Base-by-base conservation (phyloP, 2,113 vertebrate genomes). In the Alouatta palliata region DNA sequence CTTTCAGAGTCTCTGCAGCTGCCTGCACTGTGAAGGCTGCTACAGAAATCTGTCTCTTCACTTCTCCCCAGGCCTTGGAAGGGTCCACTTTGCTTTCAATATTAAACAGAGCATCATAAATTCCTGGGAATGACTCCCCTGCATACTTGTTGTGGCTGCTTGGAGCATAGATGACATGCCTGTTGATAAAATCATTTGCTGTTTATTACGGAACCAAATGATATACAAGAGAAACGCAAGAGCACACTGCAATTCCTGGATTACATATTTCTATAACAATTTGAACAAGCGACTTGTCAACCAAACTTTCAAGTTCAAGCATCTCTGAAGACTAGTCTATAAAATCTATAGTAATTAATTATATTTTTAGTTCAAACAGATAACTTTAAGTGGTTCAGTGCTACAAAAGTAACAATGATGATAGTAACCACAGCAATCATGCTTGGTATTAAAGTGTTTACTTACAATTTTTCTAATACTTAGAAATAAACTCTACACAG, bases 111-210 rank as follows among this genome's bases (percentile, higher is more conserved):
- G 99, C 99, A 84, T 99, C 99, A 0, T 99, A 99, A 97, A 99
- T 99, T 76, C 99, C 99, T 0, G 99, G 99, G 96, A 99, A 99
- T 21, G 99, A 99, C 96, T 99, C 99, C 0, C 99, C 99, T 1
- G 99, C 99, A 0, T 99, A 99, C 96, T 99, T 99, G 97, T 99
- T 99, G 96, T 99, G 99, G 88, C 99, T 99, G 98, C 99, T 99
- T 56, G 99, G 99, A 92, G 99, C 99, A 83, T 99, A 99, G 92
- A 99, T 98, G 20, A 99, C 27, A 6, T 99, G 99, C 91, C 99
- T 99, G 97, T 90, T 45, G 91, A 70, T 84, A 94, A 91, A 90
- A 95, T 8, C 56, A 11, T 93, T 87, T 64, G 14, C 4, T 35
- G n/a, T 76, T 16, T 32, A 40, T 95, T 49, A 13, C 85, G 86